These are phyloP conservation scores for Megathymus violae DNA, from an alignment of 1,140 invertebrate genomes.

Conservation along the genomic window DNA sequence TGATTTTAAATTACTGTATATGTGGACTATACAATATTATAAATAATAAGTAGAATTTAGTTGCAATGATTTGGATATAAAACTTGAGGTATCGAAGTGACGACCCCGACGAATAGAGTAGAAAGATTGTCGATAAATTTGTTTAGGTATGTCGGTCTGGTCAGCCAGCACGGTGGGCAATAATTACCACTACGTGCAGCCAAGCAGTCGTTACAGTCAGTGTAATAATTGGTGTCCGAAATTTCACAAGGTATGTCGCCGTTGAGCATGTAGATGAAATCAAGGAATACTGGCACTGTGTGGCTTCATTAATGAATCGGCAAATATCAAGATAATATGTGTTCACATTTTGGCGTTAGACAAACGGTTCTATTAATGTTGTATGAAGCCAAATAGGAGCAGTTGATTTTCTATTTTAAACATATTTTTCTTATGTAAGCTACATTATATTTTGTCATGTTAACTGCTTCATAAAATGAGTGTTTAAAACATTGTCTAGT, in stretches of 20 bases:
- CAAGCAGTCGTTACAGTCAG: slow-evolving; percentile 65
- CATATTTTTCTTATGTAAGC: neutral
- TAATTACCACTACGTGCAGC: slow-evolving; percentile 68
- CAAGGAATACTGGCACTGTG: slow-evolving; percentile 17
- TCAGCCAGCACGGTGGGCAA: slow-evolving; percentile 78
- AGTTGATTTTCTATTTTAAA: slow-evolving; percentile 23
- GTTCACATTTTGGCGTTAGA: slow-evolving; percentile 11
- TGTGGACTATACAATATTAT: slow-evolving; percentile 23
- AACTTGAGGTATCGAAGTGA: slow-evolving; percentile 33
- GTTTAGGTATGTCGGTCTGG: slow-evolving; percentile 83
- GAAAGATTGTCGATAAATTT: slow-evolving; percentile 70
- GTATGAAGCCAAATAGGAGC: slow-evolving; percentile 19
- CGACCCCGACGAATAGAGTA: slow-evolving; percentile 66
- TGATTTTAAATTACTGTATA: slow-evolving; percentile 24
- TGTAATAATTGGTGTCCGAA: slow-evolving; percentile 78
- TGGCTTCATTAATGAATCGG: slow-evolving; percentile 32
- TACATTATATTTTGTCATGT: neutral
- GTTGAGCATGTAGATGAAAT: slow-evolving; percentile 12
- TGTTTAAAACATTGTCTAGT: neutral
- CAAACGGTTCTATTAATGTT: slow-evolving; percentile 10
- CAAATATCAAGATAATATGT: slow-evolving; percentile 19
- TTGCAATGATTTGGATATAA: slow-evolving; percentile 14
- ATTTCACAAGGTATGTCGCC: slow-evolving; percentile 68
- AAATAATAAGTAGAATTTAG: slow-evolving; percentile 15
- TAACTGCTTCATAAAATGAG: neutral